These are phyloP conservation scores for Chloroceryle inda DNA, from an alignment of 2,797 vertebrate genomes.

Conservation along the genomic window DNA sequence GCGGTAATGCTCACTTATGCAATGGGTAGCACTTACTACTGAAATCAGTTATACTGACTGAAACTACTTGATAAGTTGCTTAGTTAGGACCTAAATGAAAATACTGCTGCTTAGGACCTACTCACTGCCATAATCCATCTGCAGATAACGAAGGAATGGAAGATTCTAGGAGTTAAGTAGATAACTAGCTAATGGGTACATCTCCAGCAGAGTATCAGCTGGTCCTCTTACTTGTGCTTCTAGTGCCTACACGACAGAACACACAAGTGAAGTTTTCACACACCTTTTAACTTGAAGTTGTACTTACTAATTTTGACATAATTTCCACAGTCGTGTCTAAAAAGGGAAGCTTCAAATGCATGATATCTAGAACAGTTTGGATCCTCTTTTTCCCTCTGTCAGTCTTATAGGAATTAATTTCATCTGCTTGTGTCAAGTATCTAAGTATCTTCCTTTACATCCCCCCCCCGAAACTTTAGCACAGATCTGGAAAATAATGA, in stretches of 20 bases:
- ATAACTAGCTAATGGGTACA: not conserved
- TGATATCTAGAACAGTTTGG: not conserved
- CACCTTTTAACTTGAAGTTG: not conserved
- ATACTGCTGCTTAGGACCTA: not conserved
- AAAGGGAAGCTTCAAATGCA: not conserved
- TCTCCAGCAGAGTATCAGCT: not conserved
- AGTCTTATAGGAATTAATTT: not conserved
- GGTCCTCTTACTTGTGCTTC: not conserved
- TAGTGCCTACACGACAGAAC: not conserved
- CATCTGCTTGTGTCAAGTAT: not conserved
- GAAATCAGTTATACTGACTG: not conserved
- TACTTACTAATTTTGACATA: not conserved
- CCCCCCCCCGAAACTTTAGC: not conserved
- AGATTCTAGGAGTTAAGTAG: not conserved
- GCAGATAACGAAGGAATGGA: not conserved
- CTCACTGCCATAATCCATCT: not conserved
- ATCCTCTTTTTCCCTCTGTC: not conserved
- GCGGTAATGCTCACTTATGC: not conserved
- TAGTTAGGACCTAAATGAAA: not conserved
- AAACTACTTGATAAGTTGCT: not conserved
- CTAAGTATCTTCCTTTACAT: not conserved
- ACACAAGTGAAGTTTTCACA: not conserved
- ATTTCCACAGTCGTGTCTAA: not conserved
- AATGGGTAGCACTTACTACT: not conserved
- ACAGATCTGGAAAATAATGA: not conserved